phyloP scores from a whole-genome alignment of 2,888 invertebrate genomes.

The Tanytarsus gracilentus region DNA sequence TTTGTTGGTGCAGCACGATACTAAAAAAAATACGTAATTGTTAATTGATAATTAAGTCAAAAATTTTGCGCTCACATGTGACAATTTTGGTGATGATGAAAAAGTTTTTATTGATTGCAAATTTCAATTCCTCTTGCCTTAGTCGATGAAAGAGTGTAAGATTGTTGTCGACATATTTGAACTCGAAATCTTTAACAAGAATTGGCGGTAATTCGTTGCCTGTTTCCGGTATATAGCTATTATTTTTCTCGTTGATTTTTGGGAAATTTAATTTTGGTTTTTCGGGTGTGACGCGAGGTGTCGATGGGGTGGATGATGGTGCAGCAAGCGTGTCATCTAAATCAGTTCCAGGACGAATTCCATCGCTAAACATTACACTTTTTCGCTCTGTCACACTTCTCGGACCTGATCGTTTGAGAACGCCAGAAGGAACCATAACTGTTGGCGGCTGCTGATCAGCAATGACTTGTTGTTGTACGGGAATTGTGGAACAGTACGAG shows the following conservation, averaged over 20 bases:
- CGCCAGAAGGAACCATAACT: conserved; percentile 76
- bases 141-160: conserved; percentile 49
- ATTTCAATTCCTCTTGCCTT: conserved; percentile 55
- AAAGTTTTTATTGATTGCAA: conserved; percentile 66
- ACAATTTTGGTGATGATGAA: conserved; percentile 64
- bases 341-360: conserved; percentile 79
- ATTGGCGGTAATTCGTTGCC: conserved; percentile 50
- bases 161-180: conserved; percentile 45
- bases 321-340: conserved; percentile 38
- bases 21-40: conserved; percentile 42
- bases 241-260: conserved; percentile 35
- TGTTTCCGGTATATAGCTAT: conserved; percentile 46
- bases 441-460: conserved; percentile 50
- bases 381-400: conserved; percentile 38
- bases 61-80: conserved; percentile 52
- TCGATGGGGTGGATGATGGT: conserved; percentile 34
- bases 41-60: neutral
- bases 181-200: conserved; percentile 37
- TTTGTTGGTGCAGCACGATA: conserved; percentile 66
- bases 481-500: conserved; percentile 78
- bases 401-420: conserved; percentile 60
- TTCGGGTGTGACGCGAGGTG: conserved; percentile 34
- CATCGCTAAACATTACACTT: conserved; percentile 82
- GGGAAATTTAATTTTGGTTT: conserved; percentile 35
- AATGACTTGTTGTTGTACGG: conserved; percentile 64